These are phyloP conservation scores for Pseudochaenichthys georgianus DNA, from an alignment of 2,797 vertebrate species.

Conservation along the genomic window DNA sequence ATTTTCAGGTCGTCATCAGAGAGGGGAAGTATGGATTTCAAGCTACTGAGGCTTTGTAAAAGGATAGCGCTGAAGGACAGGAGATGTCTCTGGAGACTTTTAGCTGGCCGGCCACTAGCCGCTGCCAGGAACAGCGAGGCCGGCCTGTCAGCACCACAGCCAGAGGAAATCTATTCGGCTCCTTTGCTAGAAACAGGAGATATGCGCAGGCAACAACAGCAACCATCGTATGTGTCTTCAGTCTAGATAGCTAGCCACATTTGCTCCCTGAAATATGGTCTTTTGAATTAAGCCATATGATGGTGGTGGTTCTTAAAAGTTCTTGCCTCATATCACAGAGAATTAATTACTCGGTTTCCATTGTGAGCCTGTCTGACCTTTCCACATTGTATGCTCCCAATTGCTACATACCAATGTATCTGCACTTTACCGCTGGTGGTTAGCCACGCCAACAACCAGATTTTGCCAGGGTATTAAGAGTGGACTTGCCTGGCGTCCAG, in stretches of 20 bases:
- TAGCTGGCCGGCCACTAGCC: constrained; percentile 62
- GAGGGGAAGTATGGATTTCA: constrained; percentile 76
- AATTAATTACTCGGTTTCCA: no score
- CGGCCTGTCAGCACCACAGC: constrained; percentile 72
- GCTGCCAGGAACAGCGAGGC: constrained; percentile 75
- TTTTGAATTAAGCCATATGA: not conserved
- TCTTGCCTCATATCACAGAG: no score
- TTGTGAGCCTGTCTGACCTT: no score
- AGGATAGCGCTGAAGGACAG: constrained; percentile 74
- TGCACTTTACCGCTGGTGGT: no score
- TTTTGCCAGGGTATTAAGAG: not conserved
- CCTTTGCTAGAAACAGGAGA: constrained; percentile 61
- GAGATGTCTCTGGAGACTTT: constrained; percentile 65
- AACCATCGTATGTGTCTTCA: constrained; percentile 40
- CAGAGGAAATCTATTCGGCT: constrained; percentile 71
- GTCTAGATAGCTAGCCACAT: not conserved
- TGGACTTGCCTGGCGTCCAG: not conserved
- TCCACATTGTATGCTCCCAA: no score
- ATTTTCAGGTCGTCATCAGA: constrained; percentile 66
- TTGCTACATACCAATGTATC: no score
- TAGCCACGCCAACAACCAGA: no score
- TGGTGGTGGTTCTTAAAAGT: not conserved
- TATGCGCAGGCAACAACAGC: constrained; percentile 55
- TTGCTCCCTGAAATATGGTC: not conserved
- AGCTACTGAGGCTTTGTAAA: constrained; percentile 74